These are phyloP conservation scores for Kuschelorhynchus macadamiae DNA, from an alignment of 2,888 invertebrate species.

Conservation along the genomic window DNA sequence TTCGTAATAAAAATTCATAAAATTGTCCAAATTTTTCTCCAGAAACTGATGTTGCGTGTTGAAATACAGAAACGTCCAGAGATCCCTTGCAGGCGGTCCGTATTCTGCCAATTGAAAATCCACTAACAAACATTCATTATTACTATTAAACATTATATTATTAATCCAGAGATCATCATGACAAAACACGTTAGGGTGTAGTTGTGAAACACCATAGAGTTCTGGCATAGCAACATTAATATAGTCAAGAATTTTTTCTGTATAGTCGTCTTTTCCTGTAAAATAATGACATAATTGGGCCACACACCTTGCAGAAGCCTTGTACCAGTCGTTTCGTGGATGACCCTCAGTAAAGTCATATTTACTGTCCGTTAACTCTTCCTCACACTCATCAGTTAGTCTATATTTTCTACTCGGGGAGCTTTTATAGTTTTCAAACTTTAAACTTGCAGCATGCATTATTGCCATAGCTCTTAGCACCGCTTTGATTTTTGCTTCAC, in stretches of 20 bases:
- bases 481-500: conserved; percentile 35
- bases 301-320: conserved; percentile 54
- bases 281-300: conserved; percentile 55
- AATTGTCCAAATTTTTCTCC: conserved; percentile 68
- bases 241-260: conserved; percentile 52
- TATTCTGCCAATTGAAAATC: conserved; percentile 80
- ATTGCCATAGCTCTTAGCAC: conserved; percentile 64
- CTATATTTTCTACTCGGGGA: conserved; percentile 47
- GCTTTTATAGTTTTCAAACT: conserved; percentile 69
- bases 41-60: conserved; percentile 71
- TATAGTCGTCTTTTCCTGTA: conserved; percentile 40
- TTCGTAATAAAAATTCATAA: conserved; percentile 74
- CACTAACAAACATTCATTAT: conserved; percentile 73
- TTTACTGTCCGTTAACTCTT: conserved; percentile 57
- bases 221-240: conserved; percentile 51
- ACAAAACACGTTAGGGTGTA: conserved; percentile 71
- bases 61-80: conserved; percentile 72
- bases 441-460: conserved; percentile 72
- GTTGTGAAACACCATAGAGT: conserved; percentile 61
- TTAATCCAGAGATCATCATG: conserved; percentile 78
- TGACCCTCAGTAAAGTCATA: conserved; percentile 60
- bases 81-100: conserved; percentile 76
- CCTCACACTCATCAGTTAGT: conserved; percentile 56
- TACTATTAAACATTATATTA: conserved; percentile 73
- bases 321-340: conserved; percentile 61